These are phyloP conservation scores for Choreutis nemorana DNA, from an alignment of 2,888 invertebrate genomes.

Conservation along the genomic window DNA sequence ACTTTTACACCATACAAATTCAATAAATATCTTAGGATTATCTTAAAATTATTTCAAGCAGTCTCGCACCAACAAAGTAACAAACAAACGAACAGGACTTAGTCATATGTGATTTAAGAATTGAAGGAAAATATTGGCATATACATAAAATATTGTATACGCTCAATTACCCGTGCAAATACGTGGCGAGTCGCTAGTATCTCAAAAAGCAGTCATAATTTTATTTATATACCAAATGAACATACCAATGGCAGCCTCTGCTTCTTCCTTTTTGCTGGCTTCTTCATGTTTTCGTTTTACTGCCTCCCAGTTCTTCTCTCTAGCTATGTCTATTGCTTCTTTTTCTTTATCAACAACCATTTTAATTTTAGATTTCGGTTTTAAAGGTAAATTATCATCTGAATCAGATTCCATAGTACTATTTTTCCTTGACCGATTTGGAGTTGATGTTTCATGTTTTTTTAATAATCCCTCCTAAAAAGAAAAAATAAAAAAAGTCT, in stretches of 20 bases:
- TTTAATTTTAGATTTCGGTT: slow-evolving; percentile 35
- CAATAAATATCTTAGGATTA: too few relatives aligned
- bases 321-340: slow-evolving; percentile 60
- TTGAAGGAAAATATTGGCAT: too few relatives aligned
- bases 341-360: slow-evolving; percentile 53
- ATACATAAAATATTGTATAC: too few relatives aligned
- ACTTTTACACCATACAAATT: too few relatives aligned
- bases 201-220: too few relatives aligned
- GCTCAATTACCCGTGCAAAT: too few relatives aligned
- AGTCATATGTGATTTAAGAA: too few relatives aligned
- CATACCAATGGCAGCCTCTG: slow-evolving; percentile 54
- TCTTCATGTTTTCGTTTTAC: slow-evolving; percentile 63
- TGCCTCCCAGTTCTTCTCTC: slow-evolving; percentile 64
- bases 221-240: slow-evolving; percentile 1
- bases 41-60: too few relatives aligned
- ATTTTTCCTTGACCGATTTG: slow-evolving; percentile 45
- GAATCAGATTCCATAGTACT: slow-evolving; percentile 56
- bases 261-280: slow-evolving; percentile 57
- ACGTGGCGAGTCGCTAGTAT: too few relatives aligned
- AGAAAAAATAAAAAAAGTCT: slow-evolving; percentile 7
- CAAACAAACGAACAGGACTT: too few relatives aligned
- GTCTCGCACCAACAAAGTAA: too few relatives aligned
- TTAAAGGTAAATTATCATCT: slow-evolving; percentile 54
- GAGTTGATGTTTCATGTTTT: slow-evolving; percentile 43
- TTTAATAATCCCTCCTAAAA: slow-evolving; percentile 52